Conservation (phyloP, 2,888 invertebrate species). For the Drosophila quinaria region DNA sequence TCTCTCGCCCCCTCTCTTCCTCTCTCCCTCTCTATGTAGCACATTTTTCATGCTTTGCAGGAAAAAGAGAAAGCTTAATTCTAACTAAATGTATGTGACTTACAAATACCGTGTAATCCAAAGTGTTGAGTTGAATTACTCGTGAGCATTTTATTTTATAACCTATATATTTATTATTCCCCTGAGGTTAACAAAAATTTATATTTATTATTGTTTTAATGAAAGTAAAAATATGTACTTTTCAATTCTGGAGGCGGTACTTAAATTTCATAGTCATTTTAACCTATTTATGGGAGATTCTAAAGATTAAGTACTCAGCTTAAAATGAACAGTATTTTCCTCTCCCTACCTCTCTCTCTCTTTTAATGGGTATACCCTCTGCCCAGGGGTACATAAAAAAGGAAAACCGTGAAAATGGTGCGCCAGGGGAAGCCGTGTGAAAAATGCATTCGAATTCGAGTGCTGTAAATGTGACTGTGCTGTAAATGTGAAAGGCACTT, state of each 20-base stretch:
- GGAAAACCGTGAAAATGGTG: slow-evolving; percentile 19
- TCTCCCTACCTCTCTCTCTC: no score
- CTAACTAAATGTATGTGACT: no score
- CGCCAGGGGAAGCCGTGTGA: slow-evolving; percentile 28
- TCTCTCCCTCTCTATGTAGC: neutral
- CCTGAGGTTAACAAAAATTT: no score
- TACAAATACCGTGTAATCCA: neutral
- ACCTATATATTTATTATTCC: no score
- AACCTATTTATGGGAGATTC: neutral
- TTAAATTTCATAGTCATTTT: neutral
- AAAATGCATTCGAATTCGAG: slow-evolving; percentile 38
- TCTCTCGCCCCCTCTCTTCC: neutral
- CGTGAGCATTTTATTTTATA: no score
- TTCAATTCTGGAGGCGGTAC: no score
- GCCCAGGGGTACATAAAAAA: neutral
- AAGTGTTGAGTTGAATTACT: no score
- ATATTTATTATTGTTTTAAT: no score
- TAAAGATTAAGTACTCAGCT: neutral
- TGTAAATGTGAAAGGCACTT: slow-evolving; percentile 52
- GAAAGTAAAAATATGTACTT: no score
- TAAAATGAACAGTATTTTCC: neutral
- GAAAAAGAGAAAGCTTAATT: neutral
- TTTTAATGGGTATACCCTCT: neutral
- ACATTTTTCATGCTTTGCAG: slow-evolving; percentile 1
- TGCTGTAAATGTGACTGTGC: slow-evolving; percentile 42